Evolutionary conservation across 2,113 vertebrate species (phyloP).

Genomic region (Oophaga pumilio): DNA sequence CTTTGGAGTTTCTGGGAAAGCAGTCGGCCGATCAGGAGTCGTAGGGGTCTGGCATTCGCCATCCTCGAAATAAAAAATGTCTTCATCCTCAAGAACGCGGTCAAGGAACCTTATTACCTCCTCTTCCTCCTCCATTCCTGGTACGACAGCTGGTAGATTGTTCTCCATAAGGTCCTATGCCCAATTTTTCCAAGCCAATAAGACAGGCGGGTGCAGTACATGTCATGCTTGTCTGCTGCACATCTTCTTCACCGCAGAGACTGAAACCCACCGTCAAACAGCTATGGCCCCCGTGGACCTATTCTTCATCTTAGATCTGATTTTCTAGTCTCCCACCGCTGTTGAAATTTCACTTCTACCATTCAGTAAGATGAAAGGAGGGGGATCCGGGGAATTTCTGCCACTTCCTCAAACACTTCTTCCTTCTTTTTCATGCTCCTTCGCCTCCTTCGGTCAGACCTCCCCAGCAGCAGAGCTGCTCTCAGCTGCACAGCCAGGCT

Average conservation of each 20-base stretch:
- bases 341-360: slow-evolving; percentile 50
- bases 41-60: slow-evolving; percentile 80
- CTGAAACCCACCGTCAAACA: slow-evolving; percentile 25
- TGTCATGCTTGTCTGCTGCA: slow-evolving; percentile 36
- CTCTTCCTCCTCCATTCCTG: slow-evolving; percentile 83
- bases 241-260: slow-evolving; percentile 48
- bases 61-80: slow-evolving; percentile 82
- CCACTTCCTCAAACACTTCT: slow-evolving; percentile 55
- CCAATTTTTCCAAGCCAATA: slow-evolving; percentile 21
- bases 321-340: background rate
- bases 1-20: slow-evolving; percentile 78
- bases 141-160: slow-evolving; percentile 61
- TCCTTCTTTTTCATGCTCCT: slow-evolving; percentile 36
- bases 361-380: slow-evolving; percentile 49
- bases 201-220: slow-evolving; percentile 30
- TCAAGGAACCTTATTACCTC: slow-evolving; percentile 89
- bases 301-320: background rate
- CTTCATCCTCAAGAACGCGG: slow-evolving; percentile 91
- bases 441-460: slow-evolving; percentile 27
- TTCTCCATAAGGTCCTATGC: slow-evolving; percentile 61
- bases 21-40: slow-evolving; percentile 72
- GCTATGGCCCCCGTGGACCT: slow-evolving; percentile 61
- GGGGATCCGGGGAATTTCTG: slow-evolving; percentile 41
- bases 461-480: background rate
- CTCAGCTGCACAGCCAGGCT: slow-evolving; percentile 12